A percentile compares a stretch with the other conserved stretches of the same genome.
These are phyloP conservation scores for Hyposoter dolosus DNA, from an alignment of 2,888 invertebrate species.

Conservation along the genomic window DNA sequence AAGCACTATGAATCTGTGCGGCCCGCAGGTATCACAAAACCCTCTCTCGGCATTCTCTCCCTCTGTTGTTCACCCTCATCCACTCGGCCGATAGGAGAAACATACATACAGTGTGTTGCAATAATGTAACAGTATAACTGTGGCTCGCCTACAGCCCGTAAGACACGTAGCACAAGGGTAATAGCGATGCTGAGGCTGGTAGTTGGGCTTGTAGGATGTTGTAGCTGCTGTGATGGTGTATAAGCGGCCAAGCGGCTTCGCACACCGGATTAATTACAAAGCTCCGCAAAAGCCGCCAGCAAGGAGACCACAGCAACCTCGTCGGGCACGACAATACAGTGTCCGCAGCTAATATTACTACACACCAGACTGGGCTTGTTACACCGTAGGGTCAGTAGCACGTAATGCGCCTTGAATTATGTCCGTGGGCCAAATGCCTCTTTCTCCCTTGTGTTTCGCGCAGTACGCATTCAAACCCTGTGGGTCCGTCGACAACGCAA, in stretches of 20 bases:
- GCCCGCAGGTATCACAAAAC: slow-evolving; percentile 47
- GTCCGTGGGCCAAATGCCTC: slow-evolving; percentile 63
- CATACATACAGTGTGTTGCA: slow-evolving; percentile 19
- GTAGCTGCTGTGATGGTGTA: slow-evolving; percentile 47
- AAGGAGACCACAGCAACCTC: slow-evolving; percentile 72
- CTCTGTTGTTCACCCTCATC: slow-evolving; percentile 25
- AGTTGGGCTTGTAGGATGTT: slow-evolving; percentile 30
- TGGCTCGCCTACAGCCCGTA: slow-evolving; percentile 48
- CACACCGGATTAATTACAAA: slow-evolving; percentile 74
- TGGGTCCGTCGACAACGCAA: not conserved
- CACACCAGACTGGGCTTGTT: slow-evolving; percentile 64
- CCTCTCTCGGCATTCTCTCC: slow-evolving; percentile 11
- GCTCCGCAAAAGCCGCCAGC: slow-evolving; percentile 72
- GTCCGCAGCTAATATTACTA: slow-evolving; percentile 73
- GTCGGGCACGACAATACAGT: slow-evolving; percentile 72
- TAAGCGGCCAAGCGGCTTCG: slow-evolving; percentile 63
- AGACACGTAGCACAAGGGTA: slow-evolving; percentile 38
- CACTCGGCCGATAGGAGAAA: slow-evolving; percentile 38
- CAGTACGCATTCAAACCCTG: slow-evolving; percentile 2
- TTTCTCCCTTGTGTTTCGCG: slow-evolving; percentile 7
- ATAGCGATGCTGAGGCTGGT: slow-evolving; percentile 15
- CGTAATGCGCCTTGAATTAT: slow-evolving; percentile 73
- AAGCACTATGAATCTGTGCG: slow-evolving; percentile 66
- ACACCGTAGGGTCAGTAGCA: slow-evolving; percentile 56
- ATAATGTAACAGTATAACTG: slow-evolving; percentile 35